A percentile compares a stretch with the other conserved stretches of the same genome.
phyloP scores from a whole-genome alignment of 2,888 invertebrate species.

The Erannis defoliaria region DNA sequence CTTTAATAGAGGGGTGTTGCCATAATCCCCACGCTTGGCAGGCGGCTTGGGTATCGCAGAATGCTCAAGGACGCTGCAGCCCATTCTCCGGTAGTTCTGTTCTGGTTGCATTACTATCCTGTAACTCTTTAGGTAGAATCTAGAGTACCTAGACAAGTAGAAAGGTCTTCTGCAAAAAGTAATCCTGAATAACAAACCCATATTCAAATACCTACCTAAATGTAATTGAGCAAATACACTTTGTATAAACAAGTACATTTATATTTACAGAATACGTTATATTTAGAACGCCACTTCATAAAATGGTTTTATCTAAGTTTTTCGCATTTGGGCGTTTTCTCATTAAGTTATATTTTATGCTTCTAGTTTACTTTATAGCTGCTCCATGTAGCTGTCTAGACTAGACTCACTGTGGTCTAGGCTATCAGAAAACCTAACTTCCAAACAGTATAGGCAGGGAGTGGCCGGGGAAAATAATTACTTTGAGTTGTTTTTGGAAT shows the following conservation, averaged over 20 bases:
- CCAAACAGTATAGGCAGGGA: slow-evolving; percentile 15
- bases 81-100: too few relatives aligned
- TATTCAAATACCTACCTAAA: too few relatives aligned
- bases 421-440: slow-evolving; percentile 22
- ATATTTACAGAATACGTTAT: neutral
- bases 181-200: too few relatives aligned
- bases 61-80: too few relatives aligned
- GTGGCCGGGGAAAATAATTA: slow-evolving; percentile 8
- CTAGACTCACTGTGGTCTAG: slow-evolving; percentile 14
- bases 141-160: too few relatives aligned
- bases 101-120: too few relatives aligned
- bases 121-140: too few relatives aligned
- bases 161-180: too few relatives aligned
- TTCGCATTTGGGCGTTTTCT: slow-evolving; percentile 31
- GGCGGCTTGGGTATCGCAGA: too few relatives aligned
- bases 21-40: too few relatives aligned
- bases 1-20: too few relatives aligned
- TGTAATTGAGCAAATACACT: neutral
- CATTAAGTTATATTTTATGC: slow-evolving; percentile 36
- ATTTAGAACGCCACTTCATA: slow-evolving; percentile 1
- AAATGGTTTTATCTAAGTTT: slow-evolving; percentile 18
- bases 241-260: neutral
- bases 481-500: slow-evolving; percentile 1
- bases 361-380: slow-evolving; percentile 28
- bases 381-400: slow-evolving; percentile 40